These are phyloP conservation scores for Eledone cirrhosa DNA, from an alignment of 2,888 invertebrate genomes.

Conservation along the genomic window DNA sequence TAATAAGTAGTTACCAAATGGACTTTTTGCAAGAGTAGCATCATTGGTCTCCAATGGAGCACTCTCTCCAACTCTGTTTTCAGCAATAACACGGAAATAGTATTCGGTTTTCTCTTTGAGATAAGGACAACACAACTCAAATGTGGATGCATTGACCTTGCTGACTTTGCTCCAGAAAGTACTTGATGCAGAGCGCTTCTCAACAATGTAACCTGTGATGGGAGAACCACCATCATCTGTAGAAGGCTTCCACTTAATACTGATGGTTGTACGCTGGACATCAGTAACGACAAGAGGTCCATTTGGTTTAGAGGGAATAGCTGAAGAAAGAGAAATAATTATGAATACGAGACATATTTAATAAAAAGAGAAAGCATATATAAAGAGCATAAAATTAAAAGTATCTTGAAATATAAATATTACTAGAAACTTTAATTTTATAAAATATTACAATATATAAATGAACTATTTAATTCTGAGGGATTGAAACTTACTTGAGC, in stretches of 20 bases:
- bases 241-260: constrained; percentile 52
- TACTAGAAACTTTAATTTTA: background rate
- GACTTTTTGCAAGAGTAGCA: constrained; percentile 57
- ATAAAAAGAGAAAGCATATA: background rate
- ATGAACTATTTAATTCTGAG: background rate
- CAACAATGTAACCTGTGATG: constrained; percentile 81
- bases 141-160: constrained; percentile 43
- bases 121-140: constrained; percentile 65
- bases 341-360: background rate
- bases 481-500: constrained; percentile 35
- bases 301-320: constrained; percentile 51
- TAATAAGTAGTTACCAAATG: constrained; percentile 50
- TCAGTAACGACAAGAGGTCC: constrained; percentile 55
- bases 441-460: background rate
- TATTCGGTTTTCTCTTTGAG: constrained; percentile 83
- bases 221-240: constrained; percentile 81
- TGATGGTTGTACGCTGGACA: constrained; percentile 47
- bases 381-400: background rate
- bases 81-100: constrained; percentile 84
- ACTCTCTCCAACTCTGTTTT: constrained; percentile 84
- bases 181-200: constrained; percentile 74
- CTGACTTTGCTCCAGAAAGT: constrained; percentile 50
- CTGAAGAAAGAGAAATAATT: constrained; percentile 36
- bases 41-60: constrained; percentile 72
- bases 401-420: background rate